Base-by-base conservation (phyloP, 2,888 invertebrate species). In the Parelbella ahira region DNA sequence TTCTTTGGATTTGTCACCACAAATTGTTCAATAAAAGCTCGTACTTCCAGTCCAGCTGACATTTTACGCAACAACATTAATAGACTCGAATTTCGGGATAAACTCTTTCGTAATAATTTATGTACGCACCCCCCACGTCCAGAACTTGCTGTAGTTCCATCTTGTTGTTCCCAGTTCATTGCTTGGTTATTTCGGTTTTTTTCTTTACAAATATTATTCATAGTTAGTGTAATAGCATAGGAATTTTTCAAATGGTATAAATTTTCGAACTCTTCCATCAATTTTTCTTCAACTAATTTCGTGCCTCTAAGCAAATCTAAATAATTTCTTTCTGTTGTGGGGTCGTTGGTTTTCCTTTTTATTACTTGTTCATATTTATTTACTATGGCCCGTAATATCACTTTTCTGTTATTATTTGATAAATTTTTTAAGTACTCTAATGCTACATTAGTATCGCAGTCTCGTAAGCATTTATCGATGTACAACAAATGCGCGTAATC, bases 261-360 rank as follows among this genome's bases (percentile, higher is more conserved):
- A 37, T 69, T 76, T 62, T 83, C 76, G 45, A 84, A 52, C 45
- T 68, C 61, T 29, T 50, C 60, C 5, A 77, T 63, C 57, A 81
- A 64, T 45, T 60, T 60, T 12, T 63, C 52, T 53, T 65, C 61
- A 15, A 84, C 47, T 29, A 68, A 54, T 33, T 66, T 54, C 7
- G 78, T 75, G 3, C 83, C 82, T 53, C 84, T 87, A 19, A 88
- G 56, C 43, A 88, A 88, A 56, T 88, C 88, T 27, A 87, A 63
- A 47, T 83, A 88, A 53, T 82, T 87, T 53, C 73, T 70, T 66
- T 87, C 84, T 29, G 76, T 51, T 8, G 49, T 50, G 8, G 60
- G 52, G 53, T 70, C 61, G 44, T 48, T 58, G 9, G 48, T 51
- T 33, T 50, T 52, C 34, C 69, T 58, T 39, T 54, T 69, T 39